These are phyloP conservation scores for Calephelis virginiensis DNA, from an alignment of 1,140 invertebrate genomes.

Conservation along the genomic window DNA sequence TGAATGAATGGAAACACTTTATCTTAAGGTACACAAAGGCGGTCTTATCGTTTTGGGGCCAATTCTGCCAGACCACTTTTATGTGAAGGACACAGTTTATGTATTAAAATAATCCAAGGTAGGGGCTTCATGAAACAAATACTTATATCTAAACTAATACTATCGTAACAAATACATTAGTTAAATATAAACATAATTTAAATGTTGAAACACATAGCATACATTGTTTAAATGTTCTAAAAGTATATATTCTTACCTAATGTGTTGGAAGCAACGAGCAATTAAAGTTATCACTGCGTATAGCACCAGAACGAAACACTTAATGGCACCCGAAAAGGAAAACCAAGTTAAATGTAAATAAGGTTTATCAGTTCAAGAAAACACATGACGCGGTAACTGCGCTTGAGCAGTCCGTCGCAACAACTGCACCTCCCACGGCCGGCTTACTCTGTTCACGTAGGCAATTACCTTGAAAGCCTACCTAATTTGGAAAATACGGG, in stretches of 20 bases:
- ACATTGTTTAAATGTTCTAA: no score
- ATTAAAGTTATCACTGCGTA: not conserved
- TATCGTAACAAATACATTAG: no score
- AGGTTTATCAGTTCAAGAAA: conserved; percentile 33
- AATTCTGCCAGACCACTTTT: no score
- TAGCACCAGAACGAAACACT: conserved; percentile 12
- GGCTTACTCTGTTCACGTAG: conserved; percentile 22
- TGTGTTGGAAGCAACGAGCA: not conserved
- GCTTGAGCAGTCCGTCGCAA: conserved; percentile 25
- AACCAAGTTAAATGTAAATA: conserved; percentile 25
- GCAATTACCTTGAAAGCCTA: conserved; percentile 27
- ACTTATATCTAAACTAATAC: no score
- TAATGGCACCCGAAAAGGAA: conserved; percentile 27
- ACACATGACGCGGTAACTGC: conserved; percentile 25
- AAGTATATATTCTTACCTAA: not conserved
- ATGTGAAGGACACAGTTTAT: no score
- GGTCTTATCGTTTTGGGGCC: no score
- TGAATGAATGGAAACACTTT: no score
- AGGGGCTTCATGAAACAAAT: no score
- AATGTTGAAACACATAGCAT: no score
- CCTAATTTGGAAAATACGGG: conserved; percentile 30
- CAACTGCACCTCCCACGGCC: conserved; percentile 25
- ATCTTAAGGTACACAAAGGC: no score
- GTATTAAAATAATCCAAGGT: no score
- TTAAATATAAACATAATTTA: no score